Conservation (phyloP, 2,113 vertebrate genomes). For the Apeltes quadracus region DNA sequence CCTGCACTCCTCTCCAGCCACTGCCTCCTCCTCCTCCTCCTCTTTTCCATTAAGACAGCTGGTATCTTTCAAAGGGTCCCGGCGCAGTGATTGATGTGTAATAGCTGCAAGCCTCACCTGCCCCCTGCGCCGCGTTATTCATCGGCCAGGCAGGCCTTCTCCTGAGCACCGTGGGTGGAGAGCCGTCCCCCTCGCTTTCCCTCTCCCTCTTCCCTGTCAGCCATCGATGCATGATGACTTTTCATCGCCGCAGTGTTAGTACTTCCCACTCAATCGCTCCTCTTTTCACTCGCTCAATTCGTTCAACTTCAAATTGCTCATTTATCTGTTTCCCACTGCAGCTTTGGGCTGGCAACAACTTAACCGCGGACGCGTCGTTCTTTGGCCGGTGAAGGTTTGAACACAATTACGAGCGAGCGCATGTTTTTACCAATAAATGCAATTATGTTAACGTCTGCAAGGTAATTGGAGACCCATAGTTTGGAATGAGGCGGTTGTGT, state of each 20-base stretch:
- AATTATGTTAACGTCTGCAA: slow-evolving; percentile 15
- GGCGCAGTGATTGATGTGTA: slow-evolving; percentile 83
- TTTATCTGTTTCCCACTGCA: slow-evolving; percentile 28
- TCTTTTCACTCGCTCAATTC: slow-evolving; percentile 32
- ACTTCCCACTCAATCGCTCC: slow-evolving; percentile 40
- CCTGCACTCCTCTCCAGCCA: slow-evolving; percentile 42
- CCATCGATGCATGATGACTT: slow-evolving; percentile 57
- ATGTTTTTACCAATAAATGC: slow-evolving; percentile 1
- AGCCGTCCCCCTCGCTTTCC: slow-evolving; percentile 21
- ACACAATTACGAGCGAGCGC: neutral
- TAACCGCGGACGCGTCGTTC: neutral
- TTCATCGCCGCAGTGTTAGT: slow-evolving; percentile 36
- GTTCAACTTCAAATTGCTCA: slow-evolving; percentile 35
- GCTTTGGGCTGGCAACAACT: neutral
- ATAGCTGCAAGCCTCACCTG: slow-evolving; percentile 81
- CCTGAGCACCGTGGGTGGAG: slow-evolving; percentile 56
- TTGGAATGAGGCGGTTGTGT: slow-evolving; percentile 28
- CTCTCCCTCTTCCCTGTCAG: slow-evolving; percentile 23
- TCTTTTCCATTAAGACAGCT: slow-evolving; percentile 82
- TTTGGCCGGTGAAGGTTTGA: neutral
- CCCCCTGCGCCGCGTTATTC: slow-evolving; percentile 68
- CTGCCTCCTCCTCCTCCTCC: slow-evolving; percentile 55
- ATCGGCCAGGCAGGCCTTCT: slow-evolving; percentile 57
- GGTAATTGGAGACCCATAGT: slow-evolving; percentile 40
- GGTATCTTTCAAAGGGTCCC: slow-evolving; percentile 80